Evolutionary conservation across 2,113 vertebrate species (phyloP).

Genomic region (Puffinus mauretanicus): DNA sequence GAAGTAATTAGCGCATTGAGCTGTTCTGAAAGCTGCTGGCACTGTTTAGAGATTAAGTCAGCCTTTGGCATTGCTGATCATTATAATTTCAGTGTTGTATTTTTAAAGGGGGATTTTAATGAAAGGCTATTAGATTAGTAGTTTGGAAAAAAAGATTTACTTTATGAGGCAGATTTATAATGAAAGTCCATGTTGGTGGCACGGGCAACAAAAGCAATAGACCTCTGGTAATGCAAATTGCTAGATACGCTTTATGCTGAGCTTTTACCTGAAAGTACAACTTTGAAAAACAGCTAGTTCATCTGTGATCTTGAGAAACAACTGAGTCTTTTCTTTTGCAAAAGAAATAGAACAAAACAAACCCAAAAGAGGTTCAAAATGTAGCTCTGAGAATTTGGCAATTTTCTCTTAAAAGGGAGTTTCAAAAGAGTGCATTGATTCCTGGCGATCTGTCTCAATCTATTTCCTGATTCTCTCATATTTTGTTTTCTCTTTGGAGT

Average conservation of each 20-base stretch:
- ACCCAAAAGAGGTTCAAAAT: background rate
- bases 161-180: background rate
- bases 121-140: background rate
- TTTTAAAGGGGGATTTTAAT: background rate
- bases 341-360: background rate
- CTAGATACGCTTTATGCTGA: background rate
- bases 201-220: background rate
- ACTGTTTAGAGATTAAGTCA: constrained; percentile 6
- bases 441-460: background rate
- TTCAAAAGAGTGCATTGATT: background rate
- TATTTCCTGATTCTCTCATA: background rate
- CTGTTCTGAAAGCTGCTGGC: constrained; percentile 4
- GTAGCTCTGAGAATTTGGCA: background rate
- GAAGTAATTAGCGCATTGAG: constrained; percentile 1
- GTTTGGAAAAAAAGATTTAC: background rate
- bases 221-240: background rate
- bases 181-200: background rate
- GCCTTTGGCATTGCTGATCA: background rate
- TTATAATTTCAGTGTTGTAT: background rate
- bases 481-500: background rate
- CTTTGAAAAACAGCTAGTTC: background rate
- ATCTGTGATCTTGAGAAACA: background rate
- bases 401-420: background rate
- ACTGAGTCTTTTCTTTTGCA: background rate
- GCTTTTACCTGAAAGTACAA: background rate